phyloP scores from a whole-genome alignment of 2,797 vertebrate species.

The Mormyrops attenuatus region DNA sequence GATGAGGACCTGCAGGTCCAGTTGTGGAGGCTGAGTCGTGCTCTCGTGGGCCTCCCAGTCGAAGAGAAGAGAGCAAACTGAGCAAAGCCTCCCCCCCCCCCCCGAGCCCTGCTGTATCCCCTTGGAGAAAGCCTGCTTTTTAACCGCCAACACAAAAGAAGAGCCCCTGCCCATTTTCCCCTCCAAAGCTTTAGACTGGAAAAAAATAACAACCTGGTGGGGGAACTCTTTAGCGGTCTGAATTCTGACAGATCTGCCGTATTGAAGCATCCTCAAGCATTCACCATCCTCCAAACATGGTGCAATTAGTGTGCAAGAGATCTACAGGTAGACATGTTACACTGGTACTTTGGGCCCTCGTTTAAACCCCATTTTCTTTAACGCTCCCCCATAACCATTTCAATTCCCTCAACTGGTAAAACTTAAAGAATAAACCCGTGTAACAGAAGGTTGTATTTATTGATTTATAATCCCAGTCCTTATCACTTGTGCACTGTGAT shows the following conservation, averaged over 20 bases:
- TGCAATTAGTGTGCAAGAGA: background rate
- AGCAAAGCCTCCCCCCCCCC: conserved; percentile 30
- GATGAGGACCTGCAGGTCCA: conserved; percentile 63
- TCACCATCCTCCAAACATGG: background rate
- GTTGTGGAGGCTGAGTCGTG: conserved; percentile 78
- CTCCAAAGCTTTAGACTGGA: background rate
- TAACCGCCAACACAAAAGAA: background rate
- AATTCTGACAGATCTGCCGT: conserved; percentile 7
- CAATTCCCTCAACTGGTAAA: background rate
- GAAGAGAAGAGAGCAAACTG: conserved; percentile 27
- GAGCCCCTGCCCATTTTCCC: background rate
- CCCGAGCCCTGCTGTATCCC: conserved; percentile 20
- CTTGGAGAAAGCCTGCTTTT: background rate
- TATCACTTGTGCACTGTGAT: conserved; percentile 18
- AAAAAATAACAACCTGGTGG: background rate
- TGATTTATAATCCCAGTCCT: background rate
- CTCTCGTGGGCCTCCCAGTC: conserved; percentile 59
- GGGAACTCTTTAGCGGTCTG: background rate
- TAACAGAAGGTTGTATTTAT: background rate
- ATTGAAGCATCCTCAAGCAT: background rate
- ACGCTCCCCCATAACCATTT: background rate
- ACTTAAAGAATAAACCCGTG: background rate
- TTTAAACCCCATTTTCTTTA: background rate
- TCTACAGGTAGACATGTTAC: background rate
- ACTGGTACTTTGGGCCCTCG: background rate